Evolutionary conservation across 2,797 vertebrate genomes (phyloP).

Genomic region (Clarias pachynema): DNA sequence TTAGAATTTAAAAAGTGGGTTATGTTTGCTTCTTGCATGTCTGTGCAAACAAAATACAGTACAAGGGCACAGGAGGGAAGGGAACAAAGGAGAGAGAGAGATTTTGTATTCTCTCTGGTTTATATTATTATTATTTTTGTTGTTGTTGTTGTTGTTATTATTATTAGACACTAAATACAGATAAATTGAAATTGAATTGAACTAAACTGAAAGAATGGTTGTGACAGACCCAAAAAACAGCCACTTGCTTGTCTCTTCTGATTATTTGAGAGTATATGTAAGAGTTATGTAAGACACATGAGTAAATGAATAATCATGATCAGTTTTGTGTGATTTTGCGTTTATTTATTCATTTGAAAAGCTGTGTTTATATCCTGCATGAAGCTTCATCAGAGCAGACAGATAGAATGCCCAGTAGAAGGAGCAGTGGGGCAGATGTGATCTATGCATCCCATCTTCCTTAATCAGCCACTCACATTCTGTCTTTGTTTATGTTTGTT

Average conservation of each 20-base stretch:
- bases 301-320: constrained; percentile 55
- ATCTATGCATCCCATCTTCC: neutral
- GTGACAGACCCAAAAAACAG: neutral
- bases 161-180: neutral
- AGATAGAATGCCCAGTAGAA: constrained; percentile 11
- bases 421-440: constrained; percentile 1
- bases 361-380: neutral
- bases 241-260: neutral
- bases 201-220: neutral
- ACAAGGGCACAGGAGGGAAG: neutral
- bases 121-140: neutral
- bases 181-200: neutral
- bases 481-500: constrained; percentile 18
- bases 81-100: constrained; percentile 11
- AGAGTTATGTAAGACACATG: constrained; percentile 47
- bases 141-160: neutral
- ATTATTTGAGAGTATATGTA: constrained; percentile 7
- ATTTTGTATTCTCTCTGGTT: neutral
- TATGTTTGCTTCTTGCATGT: too few relatives aligned
- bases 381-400: constrained; percentile 4
- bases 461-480: constrained; percentile 5
- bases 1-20: too few relatives aligned
- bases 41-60: neutral
- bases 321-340: constrained; percentile 45
- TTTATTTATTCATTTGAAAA: constrained; percentile 50